These are phyloP conservation scores for Camponotus floridanus DNA, from an alignment of 1,140 invertebrate species.

Conservation along the genomic window DNA sequence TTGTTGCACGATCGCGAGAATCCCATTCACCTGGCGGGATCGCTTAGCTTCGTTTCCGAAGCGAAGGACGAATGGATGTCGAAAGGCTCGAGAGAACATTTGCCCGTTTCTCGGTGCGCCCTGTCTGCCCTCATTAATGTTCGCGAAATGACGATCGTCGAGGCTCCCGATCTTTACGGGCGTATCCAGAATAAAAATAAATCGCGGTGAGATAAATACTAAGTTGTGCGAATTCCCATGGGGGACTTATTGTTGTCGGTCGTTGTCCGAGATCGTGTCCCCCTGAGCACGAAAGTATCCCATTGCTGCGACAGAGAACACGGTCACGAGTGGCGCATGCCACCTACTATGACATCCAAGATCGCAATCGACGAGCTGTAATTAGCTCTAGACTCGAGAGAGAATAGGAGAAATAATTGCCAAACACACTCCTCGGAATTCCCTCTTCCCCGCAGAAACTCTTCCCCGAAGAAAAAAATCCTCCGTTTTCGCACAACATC, in stretches of 20 bases:
- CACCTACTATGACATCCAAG: slow-evolving; percentile 23
- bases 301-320: neutral
- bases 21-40: slow-evolving; percentile 74
- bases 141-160: slow-evolving; percentile 66
- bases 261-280: slow-evolving; percentile 49
- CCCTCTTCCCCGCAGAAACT: neutral
- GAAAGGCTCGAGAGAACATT: slow-evolving; percentile 63
- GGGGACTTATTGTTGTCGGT: slow-evolving; percentile 35
- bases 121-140: slow-evolving; percentile 64
- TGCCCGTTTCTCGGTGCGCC: slow-evolving; percentile 63
- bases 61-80: slow-evolving; percentile 74
- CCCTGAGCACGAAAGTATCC: slow-evolving; percentile 47
- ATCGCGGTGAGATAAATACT: slow-evolving; percentile 38
- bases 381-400: slow-evolving; percentile 25
- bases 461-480: too few relatives aligned
- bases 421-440: slow-evolving; percentile 14
- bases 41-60: slow-evolving; percentile 66
- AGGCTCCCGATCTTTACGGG: slow-evolving; percentile 26
- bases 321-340: slow-evolving; percentile 49
- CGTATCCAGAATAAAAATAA: slow-evolving; percentile 26
- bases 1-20: slow-evolving; percentile 75
- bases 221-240: slow-evolving; percentile 53
- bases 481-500: neutral
- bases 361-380: slow-evolving; percentile 37
- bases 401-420: slow-evolving; percentile 20